These are phyloP conservation scores for Prolemur simus DNA, from an alignment of 2,113 vertebrate species.

Conservation along the genomic window DNA sequence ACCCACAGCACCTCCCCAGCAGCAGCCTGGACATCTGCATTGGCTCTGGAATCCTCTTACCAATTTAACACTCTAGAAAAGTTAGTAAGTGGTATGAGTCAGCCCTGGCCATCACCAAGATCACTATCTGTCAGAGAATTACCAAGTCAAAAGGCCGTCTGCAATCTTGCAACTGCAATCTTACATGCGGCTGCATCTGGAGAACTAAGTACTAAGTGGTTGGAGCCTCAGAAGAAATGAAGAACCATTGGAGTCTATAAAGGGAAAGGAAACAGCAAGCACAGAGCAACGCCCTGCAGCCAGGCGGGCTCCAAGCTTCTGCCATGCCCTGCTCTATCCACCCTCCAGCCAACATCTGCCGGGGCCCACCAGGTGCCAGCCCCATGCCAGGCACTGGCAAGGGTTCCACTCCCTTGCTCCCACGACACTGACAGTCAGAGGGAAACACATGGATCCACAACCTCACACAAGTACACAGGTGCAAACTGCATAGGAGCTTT, in stretches of 20 bases:
- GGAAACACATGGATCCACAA: background rate
- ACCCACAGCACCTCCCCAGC: background rate
- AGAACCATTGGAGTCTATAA: rapidly evolving
- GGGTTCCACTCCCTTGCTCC: no score
- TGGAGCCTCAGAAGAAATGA: background rate
- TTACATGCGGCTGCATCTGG: background rate
- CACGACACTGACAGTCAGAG: background rate
- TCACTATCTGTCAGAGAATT: rapidly evolving
- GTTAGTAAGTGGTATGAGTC: background rate
- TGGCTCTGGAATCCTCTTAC: background rate
- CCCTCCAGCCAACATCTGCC: background rate
- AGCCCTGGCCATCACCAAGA: background rate
- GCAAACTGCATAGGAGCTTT: rapidly evolving
- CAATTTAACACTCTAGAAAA: background rate
- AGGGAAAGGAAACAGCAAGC: background rate
- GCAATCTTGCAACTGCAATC: rapidly evolving
- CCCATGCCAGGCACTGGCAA: rapidly evolving
- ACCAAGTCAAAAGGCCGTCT: background rate
- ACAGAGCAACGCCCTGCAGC: rapidly evolving
- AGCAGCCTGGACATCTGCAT: background rate
- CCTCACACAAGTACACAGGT: background rate
- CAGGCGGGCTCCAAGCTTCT: background rate
- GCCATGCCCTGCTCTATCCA: rapidly evolving
- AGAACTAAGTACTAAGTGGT: no score
- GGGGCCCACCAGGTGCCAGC: background rate